A percentile compares a stretch with the other conserved stretches of the same genome.
These are phyloP conservation scores for Pseudococcus jackbeardsleyi DNA, from an alignment of 2,888 invertebrate species.

Conservation along the genomic window DNA sequence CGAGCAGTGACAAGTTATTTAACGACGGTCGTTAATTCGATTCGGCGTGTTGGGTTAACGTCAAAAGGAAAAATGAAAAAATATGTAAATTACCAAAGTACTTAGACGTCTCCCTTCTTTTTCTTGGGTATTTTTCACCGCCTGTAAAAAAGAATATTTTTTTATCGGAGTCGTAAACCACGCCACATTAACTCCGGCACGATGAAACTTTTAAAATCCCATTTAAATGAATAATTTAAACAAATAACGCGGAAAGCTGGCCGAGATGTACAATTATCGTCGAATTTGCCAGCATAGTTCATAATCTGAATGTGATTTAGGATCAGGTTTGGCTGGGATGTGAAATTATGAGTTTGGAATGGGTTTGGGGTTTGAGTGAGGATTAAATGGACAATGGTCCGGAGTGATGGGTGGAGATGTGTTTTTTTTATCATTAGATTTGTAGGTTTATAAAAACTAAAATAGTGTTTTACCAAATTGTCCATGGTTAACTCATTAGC, in stretches of 20 bases:
- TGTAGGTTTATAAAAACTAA: no score
- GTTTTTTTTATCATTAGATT: no score
- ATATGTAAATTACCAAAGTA: conserved; percentile 55
- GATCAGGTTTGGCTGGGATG: no score
- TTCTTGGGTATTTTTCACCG: background rate
- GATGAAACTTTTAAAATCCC: conserved; percentile 39
- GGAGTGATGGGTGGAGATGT: no score
- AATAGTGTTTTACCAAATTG: no score
- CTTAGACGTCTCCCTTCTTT: conserved; percentile 34
- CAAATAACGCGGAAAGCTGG: background rate
- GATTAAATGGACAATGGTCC: no score
- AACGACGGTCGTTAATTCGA: conserved; percentile 44
- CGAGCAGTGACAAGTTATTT: conserved; percentile 43
- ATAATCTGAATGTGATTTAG: no score
- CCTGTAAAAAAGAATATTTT: conserved; percentile 29
- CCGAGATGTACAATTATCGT: background rate
- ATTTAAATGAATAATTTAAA: conserved; percentile 52
- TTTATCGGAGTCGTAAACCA: conserved; percentile 53
- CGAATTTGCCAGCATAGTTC: background rate
- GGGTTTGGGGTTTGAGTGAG: no score
- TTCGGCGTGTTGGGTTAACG: conserved; percentile 32
- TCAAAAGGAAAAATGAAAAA: conserved; percentile 34
- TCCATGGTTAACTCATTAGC: no score
- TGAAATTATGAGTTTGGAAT: no score
- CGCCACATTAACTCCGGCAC: conserved; percentile 48